Conservation (phyloP, 30 jellyfish, hydroid and myxozoan genomes). For the Nemopilema nomurai region DNA sequence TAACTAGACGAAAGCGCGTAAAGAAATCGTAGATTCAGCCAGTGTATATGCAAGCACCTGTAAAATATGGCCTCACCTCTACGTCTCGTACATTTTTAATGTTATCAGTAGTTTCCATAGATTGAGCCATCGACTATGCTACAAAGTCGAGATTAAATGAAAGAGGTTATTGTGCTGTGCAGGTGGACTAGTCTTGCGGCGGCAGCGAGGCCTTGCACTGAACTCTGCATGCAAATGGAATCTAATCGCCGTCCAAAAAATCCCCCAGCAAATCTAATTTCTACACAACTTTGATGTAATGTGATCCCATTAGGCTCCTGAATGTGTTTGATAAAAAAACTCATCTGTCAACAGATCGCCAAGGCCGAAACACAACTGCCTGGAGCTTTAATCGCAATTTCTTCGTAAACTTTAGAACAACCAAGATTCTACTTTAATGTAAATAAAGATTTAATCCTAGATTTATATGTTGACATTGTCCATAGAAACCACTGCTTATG, state of each 20-base stretch:
- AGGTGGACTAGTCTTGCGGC: neutral
- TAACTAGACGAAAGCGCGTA: constrained; percentile 5
- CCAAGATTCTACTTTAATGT: neutral
- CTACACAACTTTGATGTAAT: neutral
- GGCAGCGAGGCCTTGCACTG: neutral
- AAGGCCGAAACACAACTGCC: neutral
- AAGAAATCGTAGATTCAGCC: constrained; percentile 36
- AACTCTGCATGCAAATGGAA: neutral
- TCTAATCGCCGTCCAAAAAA: neutral
- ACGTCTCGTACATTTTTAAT: constrained; percentile 64
- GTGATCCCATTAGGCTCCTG: neutral
- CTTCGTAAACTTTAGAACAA: neutral
- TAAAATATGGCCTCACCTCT: constrained; percentile 32
- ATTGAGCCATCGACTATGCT: constrained; percentile 23
- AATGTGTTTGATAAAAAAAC: neutral
- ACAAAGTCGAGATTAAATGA: constrained; percentile 21
- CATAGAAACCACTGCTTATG: neutral
- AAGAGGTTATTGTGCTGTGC: constrained; percentile 31
- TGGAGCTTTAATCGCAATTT: neutral
- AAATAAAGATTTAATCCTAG: neutral
- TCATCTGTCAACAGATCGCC: neutral
- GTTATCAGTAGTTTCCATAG: constrained; percentile 43
- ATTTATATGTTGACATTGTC: neutral
- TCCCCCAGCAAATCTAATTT: neutral
- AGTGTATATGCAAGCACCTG: constrained; percentile 57